A percentile compares a stretch with the other conserved stretches of the same genome.
Evolutionary conservation across 1,140 invertebrate species (phyloP).

Genomic region (Drosophila virilis): DNA sequence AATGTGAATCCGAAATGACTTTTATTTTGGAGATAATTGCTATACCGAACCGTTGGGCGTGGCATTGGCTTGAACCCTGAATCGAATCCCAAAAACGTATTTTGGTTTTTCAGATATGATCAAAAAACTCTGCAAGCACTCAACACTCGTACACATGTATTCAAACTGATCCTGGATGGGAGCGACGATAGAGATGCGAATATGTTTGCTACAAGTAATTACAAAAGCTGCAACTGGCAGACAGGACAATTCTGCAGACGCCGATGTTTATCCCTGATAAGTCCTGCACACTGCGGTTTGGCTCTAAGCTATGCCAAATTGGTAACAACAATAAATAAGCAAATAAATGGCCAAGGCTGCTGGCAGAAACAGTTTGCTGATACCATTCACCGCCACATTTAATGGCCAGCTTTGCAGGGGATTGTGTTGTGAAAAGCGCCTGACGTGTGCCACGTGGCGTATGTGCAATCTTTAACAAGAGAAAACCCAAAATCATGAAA

Average conservation of each 20-base stretch:
- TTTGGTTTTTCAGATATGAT: too few relatives aligned
- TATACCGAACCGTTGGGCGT: too few relatives aligned
- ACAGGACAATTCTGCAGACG: background rate
- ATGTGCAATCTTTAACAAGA: conserved; percentile 4
- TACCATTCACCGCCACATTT: conserved; percentile 20
- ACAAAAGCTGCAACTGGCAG: conserved; percentile 15
- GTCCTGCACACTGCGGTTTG: conserved; percentile 1
- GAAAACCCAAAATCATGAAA: background rate
- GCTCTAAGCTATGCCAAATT: conserved; percentile 28
- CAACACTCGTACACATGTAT: background rate
- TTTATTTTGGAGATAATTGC: too few relatives aligned
- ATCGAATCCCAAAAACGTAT: too few relatives aligned
- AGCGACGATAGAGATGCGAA: too few relatives aligned
- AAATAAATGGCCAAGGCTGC: conserved; percentile 13
- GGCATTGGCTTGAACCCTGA: too few relatives aligned
- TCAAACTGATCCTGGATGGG: background rate
- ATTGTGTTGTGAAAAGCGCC: conserved; percentile 10
- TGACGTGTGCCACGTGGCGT: conserved; percentile 15
- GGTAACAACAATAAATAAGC: conserved; percentile 6
- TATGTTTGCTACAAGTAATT: conserved; percentile 12
- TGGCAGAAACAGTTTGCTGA: conserved; percentile 10
- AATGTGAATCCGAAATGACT: too few relatives aligned
- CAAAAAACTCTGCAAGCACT: too few relatives aligned
- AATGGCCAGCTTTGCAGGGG: conserved; percentile 22
- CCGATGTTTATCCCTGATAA: conserved; percentile 16